phyloP scores from a whole-genome alignment of 2,888 invertebrate species.

The Ectobius pallidus region DNA sequence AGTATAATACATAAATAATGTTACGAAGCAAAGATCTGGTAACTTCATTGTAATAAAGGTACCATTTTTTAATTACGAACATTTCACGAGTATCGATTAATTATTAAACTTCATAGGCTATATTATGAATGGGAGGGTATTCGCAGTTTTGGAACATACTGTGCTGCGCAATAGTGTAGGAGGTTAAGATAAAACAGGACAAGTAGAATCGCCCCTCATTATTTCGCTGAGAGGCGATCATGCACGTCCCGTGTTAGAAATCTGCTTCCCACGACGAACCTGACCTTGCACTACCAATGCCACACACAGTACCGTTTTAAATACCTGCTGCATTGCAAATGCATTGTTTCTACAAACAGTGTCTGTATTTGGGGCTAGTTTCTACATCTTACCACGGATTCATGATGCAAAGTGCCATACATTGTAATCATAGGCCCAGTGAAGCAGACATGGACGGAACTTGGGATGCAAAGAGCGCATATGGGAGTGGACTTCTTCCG shows the following conservation, averaged over 20 bases:
- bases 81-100: too few species aligned
- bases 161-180: neutral
- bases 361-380: neutral
- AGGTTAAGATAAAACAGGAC: conserved; percentile 7
- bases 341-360: neutral
- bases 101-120: too few species aligned
- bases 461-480: neutral
- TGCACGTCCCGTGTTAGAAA: conserved; percentile 2
- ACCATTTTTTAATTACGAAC: too few species aligned
- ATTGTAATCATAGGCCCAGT: neutral
- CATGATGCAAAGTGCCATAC: neutral
- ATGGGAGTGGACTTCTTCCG: neutral
- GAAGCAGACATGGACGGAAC: neutral
- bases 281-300: neutral
- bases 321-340: neutral
- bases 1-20: too few species aligned
- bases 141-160: neutral
- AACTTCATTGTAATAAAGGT: too few species aligned
- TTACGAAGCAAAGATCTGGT: too few species aligned
- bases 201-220: neutral
- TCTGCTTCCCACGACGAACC: conserved; percentile 10
- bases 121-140: neutral
- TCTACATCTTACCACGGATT: neutral
- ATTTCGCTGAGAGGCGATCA: conserved; percentile 14
- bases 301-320: neutral